These are phyloP conservation scores for Dreissena polymorpha DNA, from an alignment of 1,140 invertebrate species.

Conservation along the genomic window DNA sequence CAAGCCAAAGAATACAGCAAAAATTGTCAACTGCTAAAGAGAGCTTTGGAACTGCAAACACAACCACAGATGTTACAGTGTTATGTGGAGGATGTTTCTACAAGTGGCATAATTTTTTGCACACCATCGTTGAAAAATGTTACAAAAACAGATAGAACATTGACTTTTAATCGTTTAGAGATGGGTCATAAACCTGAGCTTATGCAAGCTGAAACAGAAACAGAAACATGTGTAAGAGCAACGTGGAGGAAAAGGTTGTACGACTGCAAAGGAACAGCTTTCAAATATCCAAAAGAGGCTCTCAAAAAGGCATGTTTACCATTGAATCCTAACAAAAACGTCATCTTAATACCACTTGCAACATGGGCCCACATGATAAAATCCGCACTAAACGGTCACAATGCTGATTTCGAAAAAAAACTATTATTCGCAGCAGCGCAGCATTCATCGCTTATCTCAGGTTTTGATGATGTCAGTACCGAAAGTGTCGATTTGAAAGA, in stretches of 20 bases:
- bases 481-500: no score
- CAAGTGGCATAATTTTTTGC: conserved; percentile 47
- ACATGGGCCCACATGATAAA: conserved; percentile 38
- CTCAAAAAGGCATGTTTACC: not conserved
- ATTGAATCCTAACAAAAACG: conserved; percentile 37
- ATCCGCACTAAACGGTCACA: conserved; percentile 1
- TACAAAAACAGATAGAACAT: conserved; percentile 26
- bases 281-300: not conserved
- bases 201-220: no score
- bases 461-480: no score
- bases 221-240: conserved; percentile 21
- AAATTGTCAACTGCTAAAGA: conserved; percentile 42
- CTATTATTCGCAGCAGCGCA: no score
- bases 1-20: conserved; percentile 58
- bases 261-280: not conserved
- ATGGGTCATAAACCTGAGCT: conserved; percentile 56
- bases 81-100: conserved; percentile 51
- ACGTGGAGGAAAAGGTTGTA: conserved; percentile 44
- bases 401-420: conserved; percentile 34
- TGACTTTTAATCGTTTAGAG: conserved; percentile 60
- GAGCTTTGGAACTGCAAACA: conserved; percentile 42
- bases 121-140: conserved; percentile 52
- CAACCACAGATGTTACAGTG: conserved; percentile 46
- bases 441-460: no score
- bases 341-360: conserved; percentile 22